These are phyloP conservation scores for Pangasius mekongensis DNA, from an alignment of 2,797 vertebrate genomes.

Conservation along the genomic window DNA sequence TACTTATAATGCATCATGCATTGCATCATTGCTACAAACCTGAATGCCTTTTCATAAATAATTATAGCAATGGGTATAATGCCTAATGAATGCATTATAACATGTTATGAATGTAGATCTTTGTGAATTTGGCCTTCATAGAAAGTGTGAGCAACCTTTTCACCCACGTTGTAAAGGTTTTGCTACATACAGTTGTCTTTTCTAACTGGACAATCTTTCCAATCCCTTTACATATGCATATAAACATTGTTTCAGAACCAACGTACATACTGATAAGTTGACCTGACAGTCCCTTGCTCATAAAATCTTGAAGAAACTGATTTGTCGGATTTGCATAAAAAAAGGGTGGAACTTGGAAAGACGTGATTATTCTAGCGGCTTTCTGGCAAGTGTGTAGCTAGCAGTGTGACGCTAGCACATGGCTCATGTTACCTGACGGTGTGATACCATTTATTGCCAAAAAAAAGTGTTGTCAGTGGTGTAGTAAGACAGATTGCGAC, in stretches of 20 bases:
- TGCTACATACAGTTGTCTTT: neutral
- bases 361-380: neutral
- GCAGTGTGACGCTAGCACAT: slow-evolving; percentile 22
- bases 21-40: too few relatives aligned
- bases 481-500: slow-evolving; percentile 27
- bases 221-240: neutral
- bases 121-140: neutral
- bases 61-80: neutral
- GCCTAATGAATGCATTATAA: neutral
- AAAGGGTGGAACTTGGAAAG: neutral
- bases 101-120: neutral
- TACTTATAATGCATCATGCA: neutral
- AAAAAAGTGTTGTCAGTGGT: slow-evolving; percentile 21
- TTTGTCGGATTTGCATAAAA: neutral
- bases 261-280: neutral
- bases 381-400: slow-evolving; percentile 10
- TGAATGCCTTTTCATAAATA: too few relatives aligned
- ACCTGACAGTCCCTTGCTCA: neutral
- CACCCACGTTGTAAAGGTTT: neutral
- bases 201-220: neutral
- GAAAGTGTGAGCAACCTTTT: neutral
- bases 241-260: neutral
- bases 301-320: neutral
- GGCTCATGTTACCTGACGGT: slow-evolving; percentile 26
- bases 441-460: slow-evolving; percentile 13